A percentile compares a stretch with the other conserved stretches of the same genome.
These are phyloP conservation scores for Camelus dromedarius DNA, from an alignment of 2,113 vertebrate genomes.

Conservation along the genomic window DNA sequence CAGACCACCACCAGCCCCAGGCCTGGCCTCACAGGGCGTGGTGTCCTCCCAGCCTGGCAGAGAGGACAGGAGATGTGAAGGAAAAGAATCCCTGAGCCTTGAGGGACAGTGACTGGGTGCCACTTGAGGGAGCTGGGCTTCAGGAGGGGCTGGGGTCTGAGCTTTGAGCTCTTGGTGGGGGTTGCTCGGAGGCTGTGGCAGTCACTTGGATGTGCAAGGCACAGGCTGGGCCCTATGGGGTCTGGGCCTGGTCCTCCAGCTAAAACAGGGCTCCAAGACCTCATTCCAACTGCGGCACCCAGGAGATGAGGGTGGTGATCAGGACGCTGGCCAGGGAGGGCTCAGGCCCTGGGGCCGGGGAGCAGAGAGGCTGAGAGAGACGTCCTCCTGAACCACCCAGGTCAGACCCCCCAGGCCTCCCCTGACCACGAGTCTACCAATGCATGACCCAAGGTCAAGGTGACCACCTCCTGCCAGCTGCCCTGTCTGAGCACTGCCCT, in stretches of 20 bases:
- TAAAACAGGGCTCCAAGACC: neutral
- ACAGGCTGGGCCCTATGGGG: neutral
- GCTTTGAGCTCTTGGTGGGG: neutral
- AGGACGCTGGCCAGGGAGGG: neutral
- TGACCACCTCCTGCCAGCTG: too few species aligned
- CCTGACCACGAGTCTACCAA: neutral
- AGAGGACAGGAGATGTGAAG: neutral
- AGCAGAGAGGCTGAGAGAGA: neutral
- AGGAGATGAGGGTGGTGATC: fast-evolving
- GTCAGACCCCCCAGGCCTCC: fast-evolving
- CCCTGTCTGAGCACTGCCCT: neutral
- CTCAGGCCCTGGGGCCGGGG: fast-evolving
- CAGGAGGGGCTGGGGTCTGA: neutral
- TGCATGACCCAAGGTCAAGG: neutral
- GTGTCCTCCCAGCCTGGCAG: neutral
- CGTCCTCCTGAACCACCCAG: too few species aligned
- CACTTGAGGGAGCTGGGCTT: neutral
- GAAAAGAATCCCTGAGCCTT: neutral
- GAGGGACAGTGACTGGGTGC: neutral
- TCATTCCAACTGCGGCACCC: neutral
- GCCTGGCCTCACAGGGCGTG: neutral
- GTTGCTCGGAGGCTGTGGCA: neutral
- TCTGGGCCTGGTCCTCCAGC: fast-evolving
- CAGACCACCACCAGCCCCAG: neutral
- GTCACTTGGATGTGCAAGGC: neutral